Evolutionary conservation across 2,797 vertebrate species (phyloP).

Genomic region (Falco berigora): DNA sequence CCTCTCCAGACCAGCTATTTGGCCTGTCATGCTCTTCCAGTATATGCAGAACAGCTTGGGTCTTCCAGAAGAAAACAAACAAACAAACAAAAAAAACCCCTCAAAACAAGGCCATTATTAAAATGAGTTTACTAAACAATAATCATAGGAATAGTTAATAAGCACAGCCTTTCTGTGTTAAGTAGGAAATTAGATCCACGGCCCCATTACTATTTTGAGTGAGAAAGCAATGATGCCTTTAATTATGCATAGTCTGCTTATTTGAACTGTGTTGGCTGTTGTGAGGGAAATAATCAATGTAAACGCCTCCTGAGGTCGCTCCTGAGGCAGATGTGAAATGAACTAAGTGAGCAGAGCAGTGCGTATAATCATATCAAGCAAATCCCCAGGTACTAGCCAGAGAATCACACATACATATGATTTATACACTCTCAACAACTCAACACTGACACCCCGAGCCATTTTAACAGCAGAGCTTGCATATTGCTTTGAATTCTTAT

Average conservation of each 20-base stretch:
- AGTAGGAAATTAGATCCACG: constrained; percentile 66
- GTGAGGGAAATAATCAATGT: constrained; percentile 63
- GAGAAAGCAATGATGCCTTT: constrained; percentile 66
- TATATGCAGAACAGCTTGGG: background rate
- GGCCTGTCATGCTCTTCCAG: background rate
- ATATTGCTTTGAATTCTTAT: constrained; percentile 2
- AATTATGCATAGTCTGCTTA: constrained; percentile 71
- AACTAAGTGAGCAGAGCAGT: constrained; percentile 58
- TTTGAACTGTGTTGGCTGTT: constrained; percentile 64
- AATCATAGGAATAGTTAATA: constrained; percentile 65
- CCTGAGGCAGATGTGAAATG: constrained; percentile 59
- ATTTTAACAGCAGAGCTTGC: constrained; percentile 50
- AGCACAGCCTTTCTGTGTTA: constrained; percentile 53
- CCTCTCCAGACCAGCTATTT: background rate
- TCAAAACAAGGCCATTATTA: background rate
- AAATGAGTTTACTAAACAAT: constrained; percentile 66
- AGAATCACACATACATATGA: constrained; percentile 48
- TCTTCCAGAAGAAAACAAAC: background rate
- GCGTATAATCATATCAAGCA: constrained; percentile 59
- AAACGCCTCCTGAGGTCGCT: constrained; percentile 55
- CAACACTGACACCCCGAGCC: constrained; percentile 61
- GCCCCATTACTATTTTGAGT: constrained; percentile 63
- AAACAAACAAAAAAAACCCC: no score
- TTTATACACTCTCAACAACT: constrained; percentile 57
- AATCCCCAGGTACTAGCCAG: constrained; percentile 47